A percentile compares a stretch with the other conserved stretches of the same genome.
phyloP scores from a whole-genome alignment of 2,113 vertebrate species.

The Talpa occidentalis region DNA sequence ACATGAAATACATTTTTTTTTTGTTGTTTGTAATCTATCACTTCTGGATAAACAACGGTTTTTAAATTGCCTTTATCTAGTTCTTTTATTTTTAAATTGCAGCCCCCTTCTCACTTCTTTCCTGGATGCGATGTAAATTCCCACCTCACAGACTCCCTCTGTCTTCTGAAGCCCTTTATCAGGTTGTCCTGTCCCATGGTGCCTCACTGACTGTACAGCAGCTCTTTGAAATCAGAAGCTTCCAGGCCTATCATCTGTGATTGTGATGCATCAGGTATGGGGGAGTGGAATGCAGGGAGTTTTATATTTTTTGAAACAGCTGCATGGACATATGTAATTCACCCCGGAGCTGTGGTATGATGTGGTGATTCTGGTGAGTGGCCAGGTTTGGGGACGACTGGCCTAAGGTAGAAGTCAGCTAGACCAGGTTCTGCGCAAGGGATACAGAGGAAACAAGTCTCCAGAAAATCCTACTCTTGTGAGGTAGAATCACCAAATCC shows the following conservation, averaged over 20 bases:
- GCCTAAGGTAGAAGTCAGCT: background rate
- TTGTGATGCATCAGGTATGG: background rate
- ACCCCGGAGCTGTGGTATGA: background rate
- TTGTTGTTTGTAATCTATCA: background rate
- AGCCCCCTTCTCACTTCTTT: background rate
- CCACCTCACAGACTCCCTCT: background rate
- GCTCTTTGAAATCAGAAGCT: background rate
- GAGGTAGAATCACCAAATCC: background rate
- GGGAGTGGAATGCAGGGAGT: background rate
- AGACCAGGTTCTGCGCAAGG: background rate
- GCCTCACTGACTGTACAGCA: background rate
- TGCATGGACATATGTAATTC: background rate
- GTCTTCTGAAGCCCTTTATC: background rate
- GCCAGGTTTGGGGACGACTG: background rate
- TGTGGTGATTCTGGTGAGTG: background rate
- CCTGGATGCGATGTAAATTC: background rate
- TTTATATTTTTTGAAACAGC: background rate
- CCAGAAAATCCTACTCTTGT: background rate
- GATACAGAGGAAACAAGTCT: background rate
- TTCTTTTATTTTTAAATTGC: background rate
- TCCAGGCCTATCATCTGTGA: background rate
- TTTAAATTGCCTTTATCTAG: background rate
- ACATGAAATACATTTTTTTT: background rate
- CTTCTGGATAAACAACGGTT: background rate
- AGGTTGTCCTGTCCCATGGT: background rate